phyloP scores from a whole-genome alignment of 2,113 vertebrate genomes.

The Psammodynastes pulverulentus region DNA sequence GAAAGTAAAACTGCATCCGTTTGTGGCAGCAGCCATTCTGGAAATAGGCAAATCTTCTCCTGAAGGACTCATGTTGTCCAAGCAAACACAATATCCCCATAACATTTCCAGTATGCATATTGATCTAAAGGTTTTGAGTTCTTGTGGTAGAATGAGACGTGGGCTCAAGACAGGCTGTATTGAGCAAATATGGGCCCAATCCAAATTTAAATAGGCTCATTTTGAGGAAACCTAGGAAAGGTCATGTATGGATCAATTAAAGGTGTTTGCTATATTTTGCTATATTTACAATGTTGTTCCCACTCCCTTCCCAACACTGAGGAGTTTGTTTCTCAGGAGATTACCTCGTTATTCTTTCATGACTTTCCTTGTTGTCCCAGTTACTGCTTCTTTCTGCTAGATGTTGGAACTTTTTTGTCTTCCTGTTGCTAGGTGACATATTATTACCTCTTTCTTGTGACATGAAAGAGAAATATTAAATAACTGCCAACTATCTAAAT shows the following conservation, averaged over 20 bases:
- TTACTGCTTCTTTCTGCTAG: neutral
- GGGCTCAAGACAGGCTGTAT: neutral
- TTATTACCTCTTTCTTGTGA: conserved; percentile 30
- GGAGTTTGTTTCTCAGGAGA: neutral
- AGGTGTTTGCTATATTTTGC: neutral
- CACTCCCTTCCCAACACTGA: neutral
- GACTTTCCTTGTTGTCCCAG: neutral
- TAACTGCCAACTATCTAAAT: neutral
- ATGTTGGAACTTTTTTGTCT: conserved; percentile 9
- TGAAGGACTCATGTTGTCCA: neutral
- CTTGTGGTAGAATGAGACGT: neutral
- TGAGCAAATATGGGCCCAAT: neutral
- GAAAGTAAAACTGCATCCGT: neutral
- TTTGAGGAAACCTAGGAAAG: neutral
- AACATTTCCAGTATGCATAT: neutral
- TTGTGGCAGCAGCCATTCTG: neutral
- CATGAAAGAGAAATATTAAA: conserved; percentile 9
- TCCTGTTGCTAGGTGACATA: conserved; percentile 60
- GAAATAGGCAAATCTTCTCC: neutral
- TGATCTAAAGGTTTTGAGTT: neutral
- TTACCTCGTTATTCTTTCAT: neutral
- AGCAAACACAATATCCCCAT: neutral
- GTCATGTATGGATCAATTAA: neutral
- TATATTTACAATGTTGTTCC: neutral
- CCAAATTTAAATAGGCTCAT: neutral